Base-by-base conservation (phyloP, 2,888 invertebrate genomes). In the Ochropleura leucogaster region DNA sequence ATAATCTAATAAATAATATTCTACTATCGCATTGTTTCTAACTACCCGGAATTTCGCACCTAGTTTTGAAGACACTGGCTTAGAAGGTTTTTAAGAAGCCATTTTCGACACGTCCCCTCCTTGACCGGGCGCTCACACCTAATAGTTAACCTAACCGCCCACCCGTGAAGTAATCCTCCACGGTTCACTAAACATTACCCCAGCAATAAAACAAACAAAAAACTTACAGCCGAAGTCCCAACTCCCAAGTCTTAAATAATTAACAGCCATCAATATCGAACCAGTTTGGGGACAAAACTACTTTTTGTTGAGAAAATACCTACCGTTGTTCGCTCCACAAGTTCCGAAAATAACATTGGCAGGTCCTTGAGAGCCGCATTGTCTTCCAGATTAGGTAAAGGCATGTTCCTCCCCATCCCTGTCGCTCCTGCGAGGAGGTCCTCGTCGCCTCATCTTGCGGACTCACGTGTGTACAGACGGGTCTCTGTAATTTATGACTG, bases 311-410 rank as follows among this genome's bases (percentile, higher is more conserved):
- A 49, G 62, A 76, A 71, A 77, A 87, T 84, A 74, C 82, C 85
- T 75, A 83, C 85, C 73, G 64, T 66, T 80, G 72, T 79, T 80
- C 70, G 78, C 62, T 72, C 68, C 70, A 80, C 86, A 79, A 83
- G 85, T 78, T 85, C 87, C 90, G 83, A 79, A 89, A 90, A 92
- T 92, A 94, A 92, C 93, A 91, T 92, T 92, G 92, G 88, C 92
- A 90, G 89, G 90, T 90, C 92, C 91, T 90, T 91, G 92, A 89
- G 88, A 85, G 88, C 86, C 86, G 90, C 94, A 96, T 96, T 96
- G 96, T 96, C 89, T 95, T 95, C 96, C 95, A 93, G 94, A 94
- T 96, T 95, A 94, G 96, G 96, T 92, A 93, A 93, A 94, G 94
- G 94, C 95, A 95, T 95, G 93, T 88, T 79, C 86, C 82, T 83